phyloP scores from a whole-genome alignment of 2,888 invertebrate genomes.

The Axea sp. region DNA sequence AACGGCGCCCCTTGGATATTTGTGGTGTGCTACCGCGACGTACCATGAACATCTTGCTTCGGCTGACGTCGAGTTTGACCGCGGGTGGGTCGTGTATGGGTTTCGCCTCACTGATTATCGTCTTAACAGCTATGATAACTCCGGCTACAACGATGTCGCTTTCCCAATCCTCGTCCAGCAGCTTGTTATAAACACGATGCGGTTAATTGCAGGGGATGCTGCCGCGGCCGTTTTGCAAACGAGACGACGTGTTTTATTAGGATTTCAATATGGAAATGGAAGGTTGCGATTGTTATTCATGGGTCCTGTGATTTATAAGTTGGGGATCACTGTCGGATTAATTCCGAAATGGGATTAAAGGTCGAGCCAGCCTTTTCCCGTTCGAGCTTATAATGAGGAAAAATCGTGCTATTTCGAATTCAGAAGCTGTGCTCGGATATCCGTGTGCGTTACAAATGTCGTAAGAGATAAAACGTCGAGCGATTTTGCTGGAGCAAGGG shows the following conservation, averaged over 20 bases:
- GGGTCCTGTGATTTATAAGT: slow-evolving; percentile 30
- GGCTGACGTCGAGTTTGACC: slow-evolving; percentile 56
- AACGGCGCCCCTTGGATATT: too few species aligned
- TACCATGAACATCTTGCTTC: slow-evolving; percentile 61
- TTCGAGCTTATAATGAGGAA: slow-evolving; percentile 41
- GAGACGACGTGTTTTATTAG: slow-evolving; percentile 50
- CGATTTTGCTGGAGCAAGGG: too few species aligned
- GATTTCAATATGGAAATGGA: slow-evolving; percentile 37
- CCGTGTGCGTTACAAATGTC: not conserved
- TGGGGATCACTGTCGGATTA: slow-evolving; percentile 26
- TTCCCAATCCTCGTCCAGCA: slow-evolving; percentile 53
- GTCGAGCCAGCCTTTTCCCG: slow-evolving; percentile 8
- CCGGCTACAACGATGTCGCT: slow-evolving; percentile 55
- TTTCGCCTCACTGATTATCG: slow-evolving; percentile 63
- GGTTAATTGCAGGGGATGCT: slow-evolving; percentile 50
- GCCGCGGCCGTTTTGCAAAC: slow-evolving; percentile 25
- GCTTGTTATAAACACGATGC: slow-evolving; percentile 50
- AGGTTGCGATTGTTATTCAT: slow-evolving; percentile 51
- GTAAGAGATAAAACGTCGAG: not conserved
- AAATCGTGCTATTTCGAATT: slow-evolving; percentile 4
- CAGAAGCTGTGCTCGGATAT: too few species aligned
- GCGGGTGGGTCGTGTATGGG: slow-evolving; percentile 61
- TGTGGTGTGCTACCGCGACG: slow-evolving; percentile 43
- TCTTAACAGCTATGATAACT: slow-evolving; percentile 65
- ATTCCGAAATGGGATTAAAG: slow-evolving; percentile 35